Base-by-base conservation (phyloP, 1,140 invertebrate species). In the Heliothis virescens region DNA sequence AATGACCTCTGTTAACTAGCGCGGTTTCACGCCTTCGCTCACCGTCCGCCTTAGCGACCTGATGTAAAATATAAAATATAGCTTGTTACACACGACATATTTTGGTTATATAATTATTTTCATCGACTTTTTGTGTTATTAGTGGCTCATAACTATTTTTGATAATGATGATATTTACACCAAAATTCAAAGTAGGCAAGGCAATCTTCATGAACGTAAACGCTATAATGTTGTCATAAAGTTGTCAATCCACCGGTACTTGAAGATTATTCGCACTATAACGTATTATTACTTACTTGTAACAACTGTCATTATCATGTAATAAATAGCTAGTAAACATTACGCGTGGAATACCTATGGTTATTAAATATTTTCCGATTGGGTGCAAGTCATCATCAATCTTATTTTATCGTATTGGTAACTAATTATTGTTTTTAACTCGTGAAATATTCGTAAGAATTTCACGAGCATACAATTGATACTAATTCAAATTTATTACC, bases 21-120 rank as follows among this genome's bases (percentile, higher is more conserved):
- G 89, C 86, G 87, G 91, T 92, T 94, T 93, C 91, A 93, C 91
- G 91, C 91, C 88, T 91, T 87, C 87, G 84, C 84, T 86, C 86
- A 78, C 79, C 75, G 74, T 15, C 47, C 59, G 26, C 26, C 10
- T 59, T 74, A 11, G n/a, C 34, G 62, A n/a, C 11, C 62, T 41
- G 47, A 52, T 63, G 73, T 75, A 15, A 63, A 21, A 48, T 41
- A 7, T 29, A 47, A 65, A 80, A 73, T 67, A 11, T 9, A 26
- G 18, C 74, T 75, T 62, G 15, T 81, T 75, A 79, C 21, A 16
- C 34, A 47, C 21, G 13, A 48, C 34, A 41, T 41, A 48, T 41
- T 41, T 41, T 0, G 34, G 34, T 7, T 41, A 41, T 41, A 41
- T 41, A 41, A 34, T 9, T 5, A 41, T 41, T 41, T 34, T 34